Evolutionary conservation across 1,140 invertebrate species (phyloP).

Genomic region (Papilio aristodemus): DNA sequence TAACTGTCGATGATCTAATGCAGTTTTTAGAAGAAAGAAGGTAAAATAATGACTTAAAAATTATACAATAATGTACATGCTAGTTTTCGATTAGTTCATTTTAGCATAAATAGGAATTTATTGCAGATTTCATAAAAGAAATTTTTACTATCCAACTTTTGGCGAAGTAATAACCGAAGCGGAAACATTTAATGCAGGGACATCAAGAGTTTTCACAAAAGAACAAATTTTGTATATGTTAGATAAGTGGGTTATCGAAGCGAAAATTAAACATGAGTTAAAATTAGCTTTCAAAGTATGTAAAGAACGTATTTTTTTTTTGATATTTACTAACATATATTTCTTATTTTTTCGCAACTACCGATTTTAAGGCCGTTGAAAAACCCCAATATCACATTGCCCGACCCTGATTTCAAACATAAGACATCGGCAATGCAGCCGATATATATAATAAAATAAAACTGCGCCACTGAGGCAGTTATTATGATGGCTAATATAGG

Average conservation of each 20-base stretch:
- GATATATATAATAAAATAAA: too few relatives aligned
- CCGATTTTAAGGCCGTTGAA: too few relatives aligned
- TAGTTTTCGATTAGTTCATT: neutral
- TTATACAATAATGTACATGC: constrained; percentile 5
- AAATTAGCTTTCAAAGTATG: constrained; percentile 62
- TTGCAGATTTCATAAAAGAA: constrained; percentile 65
- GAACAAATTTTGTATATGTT: constrained; percentile 68
- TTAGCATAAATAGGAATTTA: constrained; percentile 3
- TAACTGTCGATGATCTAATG: constrained; percentile 61
- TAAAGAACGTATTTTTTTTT: constrained; percentile 22
- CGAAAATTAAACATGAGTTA: constrained; percentile 66
- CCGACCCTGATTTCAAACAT: too few relatives aligned
- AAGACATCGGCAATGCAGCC: too few relatives aligned
- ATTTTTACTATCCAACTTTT: constrained; percentile 66
- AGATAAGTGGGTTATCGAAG: constrained; percentile 54
- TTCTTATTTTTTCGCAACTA: too few relatives aligned
- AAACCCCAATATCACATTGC: too few relatives aligned
- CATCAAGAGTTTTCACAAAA: constrained; percentile 55
- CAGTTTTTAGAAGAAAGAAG: constrained; percentile 62
- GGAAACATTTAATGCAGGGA: constrained; percentile 58
- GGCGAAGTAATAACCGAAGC: constrained; percentile 64
- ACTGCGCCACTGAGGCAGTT: too few relatives aligned
- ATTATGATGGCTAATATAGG: too few relatives aligned
- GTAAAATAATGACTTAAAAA: constrained; percentile 44
- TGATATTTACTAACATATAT: neutral